Percentiles rank a stretch among this genome's conserved stretches.
Evolutionary conservation across 1,140 invertebrate genomes (phyloP).

Genomic region (Drosophila jambulina): DNA sequence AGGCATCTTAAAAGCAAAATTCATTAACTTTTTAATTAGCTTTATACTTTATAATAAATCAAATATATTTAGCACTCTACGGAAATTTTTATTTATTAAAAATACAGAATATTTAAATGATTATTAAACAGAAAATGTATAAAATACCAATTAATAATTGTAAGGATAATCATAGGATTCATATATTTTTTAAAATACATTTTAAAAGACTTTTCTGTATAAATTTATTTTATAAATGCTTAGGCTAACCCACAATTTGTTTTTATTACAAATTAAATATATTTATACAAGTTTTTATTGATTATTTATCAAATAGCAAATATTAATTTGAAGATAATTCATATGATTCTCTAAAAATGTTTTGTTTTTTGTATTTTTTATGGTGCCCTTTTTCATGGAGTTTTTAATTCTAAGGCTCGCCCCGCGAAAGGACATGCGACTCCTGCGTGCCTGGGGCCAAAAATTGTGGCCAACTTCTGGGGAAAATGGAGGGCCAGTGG

Average conservation of each 20-base stretch:
- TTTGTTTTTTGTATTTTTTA: not conserved
- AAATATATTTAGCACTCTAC: not conserved
- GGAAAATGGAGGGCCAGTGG: constrained; percentile 13
- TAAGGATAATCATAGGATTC: too few species aligned
- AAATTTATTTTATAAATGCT: too few species aligned
- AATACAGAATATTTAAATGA: not conserved
- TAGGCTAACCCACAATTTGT: too few species aligned
- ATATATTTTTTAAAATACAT: too few species aligned
- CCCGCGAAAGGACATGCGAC: constrained; percentile 71
- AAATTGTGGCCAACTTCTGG: constrained; percentile 42
- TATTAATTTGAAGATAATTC: not conserved
- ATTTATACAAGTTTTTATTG: not conserved
- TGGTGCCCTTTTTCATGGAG: constrained; percentile 20
- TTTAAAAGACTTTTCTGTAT: too few species aligned
- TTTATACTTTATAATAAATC: not conserved
- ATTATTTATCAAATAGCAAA: too few species aligned
- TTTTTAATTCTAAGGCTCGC: constrained; percentile 52
- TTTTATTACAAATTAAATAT: not conserved
- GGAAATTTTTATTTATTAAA: not conserved
- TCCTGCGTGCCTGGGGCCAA: constrained; percentile 38
- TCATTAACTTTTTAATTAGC: not conserved
- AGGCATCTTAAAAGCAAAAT: too few species aligned
- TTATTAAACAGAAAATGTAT: too few species aligned
- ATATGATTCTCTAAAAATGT: not conserved
- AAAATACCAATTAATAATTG: too few species aligned